A percentile compares a stretch with the other conserved stretches of the same genome.
phyloP scores from a whole-genome alignment of 2,113 vertebrate genomes.

The Butorides virescens region DNA sequence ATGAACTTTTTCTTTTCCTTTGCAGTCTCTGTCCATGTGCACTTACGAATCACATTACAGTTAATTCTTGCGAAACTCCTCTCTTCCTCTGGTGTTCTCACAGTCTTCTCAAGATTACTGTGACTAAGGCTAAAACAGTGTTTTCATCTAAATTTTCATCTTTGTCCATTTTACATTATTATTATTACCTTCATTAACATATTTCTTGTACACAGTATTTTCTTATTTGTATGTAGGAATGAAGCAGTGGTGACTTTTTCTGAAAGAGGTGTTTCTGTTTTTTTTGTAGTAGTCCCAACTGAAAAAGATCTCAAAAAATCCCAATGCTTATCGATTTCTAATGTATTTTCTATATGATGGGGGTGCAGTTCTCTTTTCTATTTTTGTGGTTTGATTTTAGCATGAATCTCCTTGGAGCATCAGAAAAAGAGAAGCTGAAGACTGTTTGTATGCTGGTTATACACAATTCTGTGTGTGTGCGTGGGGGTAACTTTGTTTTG shows the following conservation, averaged over 20 bases:
- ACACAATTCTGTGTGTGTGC: background rate
- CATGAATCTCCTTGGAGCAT: background rate
- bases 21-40: background rate
- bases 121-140: background rate
- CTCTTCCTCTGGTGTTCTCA: background rate
- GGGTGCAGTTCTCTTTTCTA: fast-evolving
- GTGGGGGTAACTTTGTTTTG: background rate
- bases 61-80: background rate
- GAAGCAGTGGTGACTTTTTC: background rate
- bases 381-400: background rate
- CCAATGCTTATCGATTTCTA: background rate
- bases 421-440: background rate
- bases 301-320: background rate
- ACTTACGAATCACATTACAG: background rate
- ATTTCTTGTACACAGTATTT: background rate
- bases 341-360: background rate
- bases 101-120: background rate
- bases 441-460: background rate
- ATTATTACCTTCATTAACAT: background rate
- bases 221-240: background rate
- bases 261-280: background rate
- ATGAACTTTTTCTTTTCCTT: background rate
- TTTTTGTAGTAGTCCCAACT: background rate
- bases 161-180: background rate
- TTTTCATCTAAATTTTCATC: background rate